Percentiles rank a stretch among this genome's conserved stretches.
These are phyloP conservation scores for pig (Sus scrofa) DNA, from an alignment of 2,113 vertebrate genomes.

Conservation along the genomic window DNA sequence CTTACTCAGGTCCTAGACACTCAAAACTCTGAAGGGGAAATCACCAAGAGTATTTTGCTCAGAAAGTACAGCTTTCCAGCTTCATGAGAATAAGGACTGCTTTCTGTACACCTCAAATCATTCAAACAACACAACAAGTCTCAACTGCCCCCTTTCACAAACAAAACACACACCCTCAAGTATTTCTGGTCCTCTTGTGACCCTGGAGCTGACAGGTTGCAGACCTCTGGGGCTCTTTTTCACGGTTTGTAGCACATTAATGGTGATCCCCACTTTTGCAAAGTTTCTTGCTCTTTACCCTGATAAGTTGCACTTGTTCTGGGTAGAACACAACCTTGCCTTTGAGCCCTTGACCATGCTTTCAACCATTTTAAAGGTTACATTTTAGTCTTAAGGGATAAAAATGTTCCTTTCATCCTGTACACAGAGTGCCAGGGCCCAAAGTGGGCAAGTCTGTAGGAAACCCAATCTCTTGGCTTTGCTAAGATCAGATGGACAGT, in stretches of 20 bases:
- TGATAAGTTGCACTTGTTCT: constrained; percentile 12
- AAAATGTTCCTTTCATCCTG: constrained; percentile 20
- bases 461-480: not conserved
- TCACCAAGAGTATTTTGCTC: not conserved
- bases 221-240: not conserved
- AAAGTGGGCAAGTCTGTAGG: not conserved
- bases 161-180: not conserved
- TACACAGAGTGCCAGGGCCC: not conserved
- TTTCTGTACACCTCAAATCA: not conserved
- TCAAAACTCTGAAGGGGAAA: not conserved
- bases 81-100: not conserved
- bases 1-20: not conserved
- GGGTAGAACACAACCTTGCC: not conserved
- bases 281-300: constrained; percentile 47
- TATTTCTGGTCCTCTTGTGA: not conserved
- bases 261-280: constrained; percentile 26
- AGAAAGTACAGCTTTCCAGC: not conserved
- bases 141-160: not conserved
- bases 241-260: not conserved
- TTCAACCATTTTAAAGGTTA: not conserved
- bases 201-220: not conserved
- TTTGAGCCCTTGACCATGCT: not conserved
- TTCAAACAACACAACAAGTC: not conserved
- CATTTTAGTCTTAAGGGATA: constrained; percentile 28
- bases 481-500: not conserved